Conservation (phyloP, 2,113 vertebrate genomes). For the Etheostoma spectabile region DNA sequence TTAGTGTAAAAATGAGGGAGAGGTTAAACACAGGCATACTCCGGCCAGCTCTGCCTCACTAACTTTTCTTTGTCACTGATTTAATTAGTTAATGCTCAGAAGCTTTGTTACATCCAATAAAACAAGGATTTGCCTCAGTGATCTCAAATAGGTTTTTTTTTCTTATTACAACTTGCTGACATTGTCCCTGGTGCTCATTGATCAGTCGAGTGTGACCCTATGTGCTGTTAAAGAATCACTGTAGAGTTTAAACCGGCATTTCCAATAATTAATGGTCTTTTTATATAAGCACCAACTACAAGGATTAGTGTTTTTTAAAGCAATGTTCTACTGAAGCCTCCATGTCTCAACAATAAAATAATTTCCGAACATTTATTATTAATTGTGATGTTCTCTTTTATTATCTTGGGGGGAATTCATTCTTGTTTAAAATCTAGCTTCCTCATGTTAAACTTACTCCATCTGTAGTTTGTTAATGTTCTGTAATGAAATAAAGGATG, state of each 20-base stretch:
- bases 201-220: background rate
- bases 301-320: background rate
- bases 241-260: background rate
- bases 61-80: conserved; percentile 10
- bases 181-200: background rate
- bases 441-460: conserved; percentile 45
- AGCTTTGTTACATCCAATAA: conserved; percentile 16
- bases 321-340: background rate
- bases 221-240: background rate
- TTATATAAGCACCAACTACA: background rate
- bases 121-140: conserved; percentile 24
- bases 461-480: conserved; percentile 58
- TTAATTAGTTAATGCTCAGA: conserved; percentile 22
- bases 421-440: conserved; percentile 53
- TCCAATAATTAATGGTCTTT: background rate
- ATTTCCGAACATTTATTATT: background rate
- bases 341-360: background rate
- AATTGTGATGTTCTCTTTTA: conserved; percentile 15
- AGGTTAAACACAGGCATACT: background rate
- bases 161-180: background rate
- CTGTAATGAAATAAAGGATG: conserved; percentile 71
- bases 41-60: conserved; percentile 9
- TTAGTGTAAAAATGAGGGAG: background rate
- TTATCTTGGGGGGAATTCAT: conserved; percentile 22
- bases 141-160: background rate